A percentile compares a stretch with the other conserved stretches of the same genome.
Conservation (phyloP, 2,113 vertebrate species). For the Chloebia gouldiae region DNA sequence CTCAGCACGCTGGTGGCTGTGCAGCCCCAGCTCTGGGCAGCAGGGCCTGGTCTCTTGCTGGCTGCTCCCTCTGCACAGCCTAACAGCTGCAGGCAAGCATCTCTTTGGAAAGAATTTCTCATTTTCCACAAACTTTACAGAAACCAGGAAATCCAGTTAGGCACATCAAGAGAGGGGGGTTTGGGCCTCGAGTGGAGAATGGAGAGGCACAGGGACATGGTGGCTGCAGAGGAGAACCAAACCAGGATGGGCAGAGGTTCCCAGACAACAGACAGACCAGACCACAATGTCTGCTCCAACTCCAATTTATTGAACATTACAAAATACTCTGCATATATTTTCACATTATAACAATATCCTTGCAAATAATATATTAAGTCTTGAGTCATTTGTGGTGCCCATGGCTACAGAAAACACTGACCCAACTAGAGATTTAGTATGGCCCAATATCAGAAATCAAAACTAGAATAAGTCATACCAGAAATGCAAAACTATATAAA, state of each 20-base stretch:
- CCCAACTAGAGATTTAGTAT: slow-evolving; percentile 24
- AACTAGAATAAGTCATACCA: slow-evolving; percentile 43
- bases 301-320: slow-evolving; percentile 55
- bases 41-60: not conserved
- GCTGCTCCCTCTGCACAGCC: not conserved
- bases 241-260: not conserved
- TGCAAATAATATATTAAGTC: slow-evolving; percentile 41
- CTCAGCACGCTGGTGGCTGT: not conserved
- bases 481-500: slow-evolving; percentile 64
- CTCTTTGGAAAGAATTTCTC: not conserved
- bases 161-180: not conserved
- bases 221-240: not conserved
- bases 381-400: slow-evolving; percentile 31
- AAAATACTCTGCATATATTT: slow-evolving; percentile 56
- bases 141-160: not conserved
- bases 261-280: not conserved
- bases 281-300: not conserved
- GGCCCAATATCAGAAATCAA: slow-evolving; percentile 33
- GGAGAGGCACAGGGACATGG: not conserved
- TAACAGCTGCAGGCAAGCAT: not conserved
- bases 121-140: not conserved
- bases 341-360: slow-evolving; percentile 58
- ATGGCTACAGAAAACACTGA: slow-evolving; percentile 53
- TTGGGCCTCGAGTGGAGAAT: not conserved
- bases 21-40: not conserved